These are phyloP conservation scores for Epicauta chinensis DNA, from an alignment of 1,140 invertebrate species.

Conservation along the genomic window DNA sequence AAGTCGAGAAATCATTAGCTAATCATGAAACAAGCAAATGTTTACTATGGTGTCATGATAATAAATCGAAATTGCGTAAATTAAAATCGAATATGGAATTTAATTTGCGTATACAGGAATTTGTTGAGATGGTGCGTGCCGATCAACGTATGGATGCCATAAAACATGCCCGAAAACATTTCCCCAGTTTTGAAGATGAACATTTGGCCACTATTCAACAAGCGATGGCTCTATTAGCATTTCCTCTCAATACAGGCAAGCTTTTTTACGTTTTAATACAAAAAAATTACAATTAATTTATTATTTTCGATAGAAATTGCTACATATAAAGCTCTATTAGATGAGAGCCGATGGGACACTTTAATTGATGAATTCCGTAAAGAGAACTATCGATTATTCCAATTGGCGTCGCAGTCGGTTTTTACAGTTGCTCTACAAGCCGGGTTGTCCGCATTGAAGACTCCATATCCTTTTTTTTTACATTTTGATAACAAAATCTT, in stretches of 20 bases:
- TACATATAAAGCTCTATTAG: conserved; percentile 53
- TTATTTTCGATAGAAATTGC: conserved; percentile 44
- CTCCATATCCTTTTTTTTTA: conserved; percentile 59
- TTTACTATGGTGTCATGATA: conserved; percentile 95
- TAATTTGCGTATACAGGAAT: conserved; percentile 86
- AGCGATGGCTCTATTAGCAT: conserved; percentile 93
- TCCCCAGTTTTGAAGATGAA: conserved; percentile 78
- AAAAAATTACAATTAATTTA: conserved; percentile 4
- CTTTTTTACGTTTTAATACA: neutral
- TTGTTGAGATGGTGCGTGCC: conserved; percentile 86
- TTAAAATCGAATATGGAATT: conserved; percentile 87
- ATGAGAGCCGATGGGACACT: conserved; percentile 62
- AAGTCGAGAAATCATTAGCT: conserved; percentile 75
- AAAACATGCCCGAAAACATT: conserved; percentile 89
- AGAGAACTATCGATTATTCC: conserved; percentile 91
- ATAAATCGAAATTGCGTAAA: conserved; percentile 92
- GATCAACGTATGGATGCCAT: conserved; percentile 87
- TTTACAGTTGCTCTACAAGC: conserved; percentile 88
- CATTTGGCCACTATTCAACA: conserved; percentile 84
- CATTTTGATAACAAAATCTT: no score
- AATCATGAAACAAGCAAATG: conserved; percentile 81
- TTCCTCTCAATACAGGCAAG: conserved; percentile 70
- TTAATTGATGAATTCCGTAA: conserved; percentile 86
- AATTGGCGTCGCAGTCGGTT: conserved; percentile 84
- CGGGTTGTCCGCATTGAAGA: conserved; percentile 92